These are phyloP conservation scores for Pristionchus arcanus DNA, from an alignment of 2,888 invertebrate species.

Conservation along the genomic window DNA sequence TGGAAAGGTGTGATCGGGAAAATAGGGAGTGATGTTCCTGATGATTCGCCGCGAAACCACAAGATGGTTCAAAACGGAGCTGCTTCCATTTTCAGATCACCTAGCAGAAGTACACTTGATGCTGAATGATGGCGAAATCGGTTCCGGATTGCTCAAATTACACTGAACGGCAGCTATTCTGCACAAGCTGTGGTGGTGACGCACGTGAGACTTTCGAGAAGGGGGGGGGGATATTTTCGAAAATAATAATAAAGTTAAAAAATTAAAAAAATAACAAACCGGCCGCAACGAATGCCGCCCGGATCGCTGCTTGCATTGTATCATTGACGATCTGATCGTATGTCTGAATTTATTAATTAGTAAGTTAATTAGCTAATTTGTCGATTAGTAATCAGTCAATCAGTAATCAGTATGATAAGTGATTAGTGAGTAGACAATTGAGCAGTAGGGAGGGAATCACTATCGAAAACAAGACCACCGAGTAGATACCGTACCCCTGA, in stretches of 20 bases:
- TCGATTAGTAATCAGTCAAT: not conserved
- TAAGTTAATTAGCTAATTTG: not conserved
- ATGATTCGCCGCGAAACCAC: not conserved
- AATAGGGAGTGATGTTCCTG: not conserved
- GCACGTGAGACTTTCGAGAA: not conserved
- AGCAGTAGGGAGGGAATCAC: not conserved
- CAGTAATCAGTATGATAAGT: not conserved
- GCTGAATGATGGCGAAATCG: not conserved
- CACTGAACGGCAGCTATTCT: too few species aligned
- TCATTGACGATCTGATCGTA: conserved; percentile 42
- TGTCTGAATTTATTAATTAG: not conserved
- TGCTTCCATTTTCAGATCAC: too few species aligned
- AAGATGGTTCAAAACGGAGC: not conserved
- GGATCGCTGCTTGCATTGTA: conserved; percentile 4
- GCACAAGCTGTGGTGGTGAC: not conserved
- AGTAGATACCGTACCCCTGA: not conserved
- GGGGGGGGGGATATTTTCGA: not conserved
- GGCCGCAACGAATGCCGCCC: conserved; percentile 9
- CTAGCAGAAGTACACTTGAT: too few species aligned
- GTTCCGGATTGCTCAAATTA: not conserved
- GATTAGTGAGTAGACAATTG: not conserved
- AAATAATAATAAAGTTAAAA: not conserved
- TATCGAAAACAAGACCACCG: not conserved
- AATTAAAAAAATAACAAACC: not conserved
- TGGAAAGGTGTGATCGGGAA: not conserved